These are phyloP conservation scores for Ophraella communa DNA, from an alignment of 2,888 invertebrate species.

Conservation along the genomic window DNA sequence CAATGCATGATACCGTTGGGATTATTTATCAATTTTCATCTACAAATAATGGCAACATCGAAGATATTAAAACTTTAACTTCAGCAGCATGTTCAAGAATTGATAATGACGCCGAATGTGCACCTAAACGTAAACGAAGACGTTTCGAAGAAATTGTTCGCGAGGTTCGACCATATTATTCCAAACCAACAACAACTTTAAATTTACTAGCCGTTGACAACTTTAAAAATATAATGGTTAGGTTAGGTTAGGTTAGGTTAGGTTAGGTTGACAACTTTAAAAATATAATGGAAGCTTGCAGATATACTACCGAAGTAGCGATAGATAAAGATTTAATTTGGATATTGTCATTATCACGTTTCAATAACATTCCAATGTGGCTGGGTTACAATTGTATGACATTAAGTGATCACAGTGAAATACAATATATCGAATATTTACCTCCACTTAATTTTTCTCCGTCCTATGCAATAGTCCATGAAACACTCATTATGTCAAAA, in stretches of 20 bases:
- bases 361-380: constrained; percentile 45
- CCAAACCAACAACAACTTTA: constrained; percentile 19
- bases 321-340: constrained; percentile 44
- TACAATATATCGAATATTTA: constrained; percentile 28
- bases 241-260: too few relatives aligned
- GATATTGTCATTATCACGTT: constrained; percentile 37
- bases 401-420: constrained; percentile 14
- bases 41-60: constrained; percentile 26
- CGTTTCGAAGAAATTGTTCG: constrained; percentile 15
- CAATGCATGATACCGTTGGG: constrained; percentile 43
- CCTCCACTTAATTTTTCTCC: constrained; percentile 20
- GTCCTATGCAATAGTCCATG: constrained; percentile 20
- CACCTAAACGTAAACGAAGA: constrained; percentile 17
- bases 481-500: constrained; percentile 18
- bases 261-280: constrained; percentile 23
- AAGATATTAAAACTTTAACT: constrained; percentile 25
- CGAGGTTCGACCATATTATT: constrained; percentile 18
- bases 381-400: constrained; percentile 43
- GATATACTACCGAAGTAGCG: constrained; percentile 34
- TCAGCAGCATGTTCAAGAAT: neutral
- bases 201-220: constrained; percentile 16
- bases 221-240: too few relatives aligned
- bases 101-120: constrained; percentile 2
- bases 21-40: constrained; percentile 11
- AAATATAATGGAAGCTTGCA: constrained; percentile 3